Conservation (phyloP, 2,113 vertebrate species). For the Rhynchomys soricoides region DNA sequence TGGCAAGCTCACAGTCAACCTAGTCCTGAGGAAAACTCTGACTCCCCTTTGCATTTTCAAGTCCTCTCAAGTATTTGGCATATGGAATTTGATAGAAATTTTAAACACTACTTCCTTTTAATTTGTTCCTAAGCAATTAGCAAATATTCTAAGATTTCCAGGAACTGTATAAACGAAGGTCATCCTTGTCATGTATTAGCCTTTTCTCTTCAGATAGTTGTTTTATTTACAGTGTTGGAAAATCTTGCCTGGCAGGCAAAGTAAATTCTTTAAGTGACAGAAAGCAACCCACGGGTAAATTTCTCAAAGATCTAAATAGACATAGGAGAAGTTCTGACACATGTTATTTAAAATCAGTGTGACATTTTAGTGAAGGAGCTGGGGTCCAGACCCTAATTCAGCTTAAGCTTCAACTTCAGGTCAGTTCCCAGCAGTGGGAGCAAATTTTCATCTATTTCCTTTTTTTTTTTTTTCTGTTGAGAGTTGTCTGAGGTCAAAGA, state of each 20-base stretch:
- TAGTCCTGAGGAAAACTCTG: not conserved
- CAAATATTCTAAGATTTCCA: constrained; percentile 20
- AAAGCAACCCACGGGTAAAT: not conserved
- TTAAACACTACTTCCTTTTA: not conserved
- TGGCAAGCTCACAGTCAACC: not conserved
- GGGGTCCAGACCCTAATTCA: not conserved
- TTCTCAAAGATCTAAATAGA: not conserved
- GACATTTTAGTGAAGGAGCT: not conserved
- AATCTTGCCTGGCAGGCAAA: not conserved
- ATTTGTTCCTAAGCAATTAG: not conserved
- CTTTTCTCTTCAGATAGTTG: constrained; percentile 26
- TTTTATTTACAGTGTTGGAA: constrained; percentile 34
- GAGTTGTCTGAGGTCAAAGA: not conserved
- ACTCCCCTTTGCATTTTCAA: not conserved
- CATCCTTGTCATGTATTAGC: not conserved
- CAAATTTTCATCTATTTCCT: not conserved
- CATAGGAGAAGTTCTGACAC: not conserved
- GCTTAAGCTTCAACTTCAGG: not conserved
- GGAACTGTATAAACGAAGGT: constrained; percentile 26
- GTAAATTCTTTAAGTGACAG: not conserved
- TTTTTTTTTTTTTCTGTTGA: not conserved
- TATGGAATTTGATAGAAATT: not conserved
- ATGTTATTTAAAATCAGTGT: not conserved
- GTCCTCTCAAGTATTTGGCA: not conserved
- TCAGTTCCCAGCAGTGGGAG: not conserved